Conservation (phyloP, 2,113 vertebrate species). For the Polypterus senegalus region DNA sequence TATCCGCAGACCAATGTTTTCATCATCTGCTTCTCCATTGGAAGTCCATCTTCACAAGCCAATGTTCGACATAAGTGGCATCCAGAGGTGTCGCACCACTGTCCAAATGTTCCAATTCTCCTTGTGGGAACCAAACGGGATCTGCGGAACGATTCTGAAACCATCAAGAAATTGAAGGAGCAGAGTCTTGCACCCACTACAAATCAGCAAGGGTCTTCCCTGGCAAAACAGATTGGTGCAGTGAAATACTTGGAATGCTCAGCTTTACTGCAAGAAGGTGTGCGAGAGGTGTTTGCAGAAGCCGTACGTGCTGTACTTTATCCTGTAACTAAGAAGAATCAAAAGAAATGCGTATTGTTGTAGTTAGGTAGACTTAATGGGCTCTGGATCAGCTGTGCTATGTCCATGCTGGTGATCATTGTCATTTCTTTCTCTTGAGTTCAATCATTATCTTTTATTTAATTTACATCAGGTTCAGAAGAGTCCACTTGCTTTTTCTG, state of each 20-base stretch:
- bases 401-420: not conserved
- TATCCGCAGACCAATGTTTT: conserved; percentile 88
- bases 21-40: conserved; percentile 84
- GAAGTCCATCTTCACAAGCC: conserved; percentile 79
- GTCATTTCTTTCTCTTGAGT: not conserved
- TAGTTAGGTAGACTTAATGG: conserved; percentile 40
- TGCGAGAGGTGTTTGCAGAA: conserved; percentile 77
- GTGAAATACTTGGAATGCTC: conserved; percentile 91
- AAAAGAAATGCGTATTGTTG: conserved; percentile 75
- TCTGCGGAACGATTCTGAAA: conserved; percentile 70
- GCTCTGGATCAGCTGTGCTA: conserved; percentile 38
- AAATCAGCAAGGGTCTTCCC: conserved; percentile 68
- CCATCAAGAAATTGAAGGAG: conserved; percentile 85
- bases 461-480: not conserved
- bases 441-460: not conserved
- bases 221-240: conserved; percentile 81
- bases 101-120: conserved; percentile 76
- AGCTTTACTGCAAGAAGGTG: conserved; percentile 72
- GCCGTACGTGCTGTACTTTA: conserved; percentile 79
- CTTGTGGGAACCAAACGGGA: conserved; percentile 85
- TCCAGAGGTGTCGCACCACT: conserved; percentile 83
- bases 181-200: conserved; percentile 73
- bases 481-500: not conserved
- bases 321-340: conserved; percentile 74
- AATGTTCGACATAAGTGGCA: conserved; percentile 91